Evolutionary conservation across 2,888 invertebrate species (phyloP).

Genomic region (Sesia bembeciformis): DNA sequence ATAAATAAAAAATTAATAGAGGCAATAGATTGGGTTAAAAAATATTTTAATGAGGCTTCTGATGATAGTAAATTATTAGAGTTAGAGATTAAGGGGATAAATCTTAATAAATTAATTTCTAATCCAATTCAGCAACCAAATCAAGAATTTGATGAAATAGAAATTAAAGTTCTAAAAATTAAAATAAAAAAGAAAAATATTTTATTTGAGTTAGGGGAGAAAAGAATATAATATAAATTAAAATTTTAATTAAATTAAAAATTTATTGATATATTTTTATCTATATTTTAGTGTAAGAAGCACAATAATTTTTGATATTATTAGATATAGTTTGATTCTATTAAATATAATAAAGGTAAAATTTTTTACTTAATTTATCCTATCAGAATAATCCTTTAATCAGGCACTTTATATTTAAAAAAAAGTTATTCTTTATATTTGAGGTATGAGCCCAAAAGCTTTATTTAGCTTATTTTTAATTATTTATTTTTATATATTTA

Average conservation of each 20-base stretch:
- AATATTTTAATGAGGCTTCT: constrained; percentile 77
- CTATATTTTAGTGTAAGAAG: constrained; percentile 76
- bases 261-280: constrained; percentile 15
- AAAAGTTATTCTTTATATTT: constrained; percentile 63
- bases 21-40: constrained; percentile 73
- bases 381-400: constrained; percentile 64
- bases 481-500: constrained; percentile 9
- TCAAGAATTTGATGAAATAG: constrained; percentile 51
- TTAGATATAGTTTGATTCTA: constrained; percentile 76
- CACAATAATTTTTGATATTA: constrained; percentile 77
- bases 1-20: constrained; percentile 70
- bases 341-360: constrained; percentile 76
- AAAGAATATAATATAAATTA: constrained; percentile 67
- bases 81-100: constrained; percentile 73
- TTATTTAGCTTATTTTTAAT: constrained; percentile 69
- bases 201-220: constrained; percentile 59
- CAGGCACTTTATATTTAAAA: constrained; percentile 67
- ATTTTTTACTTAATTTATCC: constrained; percentile 45
- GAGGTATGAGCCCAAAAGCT: constrained; percentile 79
- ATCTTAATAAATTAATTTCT: constrained; percentile 77
- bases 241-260: constrained; percentile 18
- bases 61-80: constrained; percentile 59
- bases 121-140: constrained; percentile 74
- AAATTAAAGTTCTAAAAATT: constrained; percentile 61
- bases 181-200: constrained; percentile 68